Conservation (phyloP, 2,888 invertebrate genomes). For the Philopedon plagiatum region DNA sequence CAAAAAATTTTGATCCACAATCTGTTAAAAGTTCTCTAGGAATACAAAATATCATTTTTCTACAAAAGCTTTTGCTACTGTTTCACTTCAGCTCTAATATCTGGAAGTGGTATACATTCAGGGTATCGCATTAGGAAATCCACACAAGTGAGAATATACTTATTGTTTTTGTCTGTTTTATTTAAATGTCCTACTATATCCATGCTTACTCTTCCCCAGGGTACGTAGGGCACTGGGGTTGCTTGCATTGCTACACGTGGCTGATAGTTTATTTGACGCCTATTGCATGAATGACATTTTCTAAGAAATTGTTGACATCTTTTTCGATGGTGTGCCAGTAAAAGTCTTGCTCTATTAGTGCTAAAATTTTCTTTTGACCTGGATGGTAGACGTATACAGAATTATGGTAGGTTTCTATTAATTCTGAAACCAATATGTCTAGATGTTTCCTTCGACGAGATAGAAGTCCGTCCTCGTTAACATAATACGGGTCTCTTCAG, state of each 20-base stretch:
- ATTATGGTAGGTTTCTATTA: slow-evolving; percentile 52
- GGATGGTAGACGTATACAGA: slow-evolving; percentile 55
- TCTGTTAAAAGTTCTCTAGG: too few relatives aligned
- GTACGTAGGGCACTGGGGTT: slow-evolving; percentile 51
- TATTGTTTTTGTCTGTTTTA: too few relatives aligned
- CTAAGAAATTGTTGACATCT: too few relatives aligned
- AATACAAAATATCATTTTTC: too few relatives aligned
- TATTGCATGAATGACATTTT: too few relatives aligned
- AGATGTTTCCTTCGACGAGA: slow-evolving; percentile 35
- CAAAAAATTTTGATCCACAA: too few relatives aligned
- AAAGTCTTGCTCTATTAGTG: too few relatives aligned
- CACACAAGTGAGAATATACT: too few relatives aligned
- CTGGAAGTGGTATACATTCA: slow-evolving; percentile 57
- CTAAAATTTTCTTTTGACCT: slow-evolving; percentile 57
- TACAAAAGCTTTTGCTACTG: slow-evolving; percentile 51
- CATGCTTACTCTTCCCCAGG: slow-evolving; percentile 53
- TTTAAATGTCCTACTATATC: too few relatives aligned
- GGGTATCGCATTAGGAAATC: too few relatives aligned
- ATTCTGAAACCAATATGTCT: slow-evolving; percentile 18
- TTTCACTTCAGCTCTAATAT: slow-evolving; percentile 56
- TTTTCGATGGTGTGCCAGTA: too few relatives aligned
- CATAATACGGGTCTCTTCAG: slow-evolving; percentile 23
- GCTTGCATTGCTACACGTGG: slow-evolving; percentile 17
- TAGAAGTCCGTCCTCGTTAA: slow-evolving; percentile 38
- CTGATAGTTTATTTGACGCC: slow-evolving; percentile 53